Percentiles rank a stretch among this genome's conserved stretches.
Conservation (phyloP, 2,113 vertebrate genomes). For the Peromyscus californicus region DNA sequence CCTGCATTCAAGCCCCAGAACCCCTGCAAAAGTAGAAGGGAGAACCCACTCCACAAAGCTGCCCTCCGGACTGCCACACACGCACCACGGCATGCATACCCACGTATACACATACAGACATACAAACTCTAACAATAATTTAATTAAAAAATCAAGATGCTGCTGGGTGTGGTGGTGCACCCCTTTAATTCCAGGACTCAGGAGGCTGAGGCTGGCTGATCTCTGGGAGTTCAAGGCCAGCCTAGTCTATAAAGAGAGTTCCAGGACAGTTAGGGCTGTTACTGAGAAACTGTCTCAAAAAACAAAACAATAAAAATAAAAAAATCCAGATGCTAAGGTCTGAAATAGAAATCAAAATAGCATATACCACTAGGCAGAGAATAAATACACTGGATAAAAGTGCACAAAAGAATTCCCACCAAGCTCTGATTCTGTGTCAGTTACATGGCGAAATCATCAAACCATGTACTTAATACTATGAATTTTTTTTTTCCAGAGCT, state of each 20-base stretch:
- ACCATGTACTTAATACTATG: neutral
- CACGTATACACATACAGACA: no score
- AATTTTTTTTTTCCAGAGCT: no score
- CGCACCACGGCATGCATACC: no score
- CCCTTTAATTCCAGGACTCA: no score
- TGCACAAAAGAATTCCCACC: neutral
- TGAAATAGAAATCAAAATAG: constrained; percentile 50
- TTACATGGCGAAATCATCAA: constrained; percentile 38
- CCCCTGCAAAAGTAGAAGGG: neutral
- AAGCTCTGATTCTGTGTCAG: neutral
- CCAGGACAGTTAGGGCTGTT: no score
- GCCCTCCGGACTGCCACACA: neutral
- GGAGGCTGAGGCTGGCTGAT: no score
- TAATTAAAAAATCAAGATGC: no score
- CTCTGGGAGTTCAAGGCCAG: no score
- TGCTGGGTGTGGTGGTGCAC: no score
- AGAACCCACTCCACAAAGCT: neutral
- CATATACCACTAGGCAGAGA: neutral
- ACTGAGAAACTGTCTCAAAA: neutral
- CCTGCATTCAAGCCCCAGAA: neutral
- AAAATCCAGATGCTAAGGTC: neutral
- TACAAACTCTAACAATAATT: no score
- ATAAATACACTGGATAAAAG: neutral
- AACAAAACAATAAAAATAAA: neutral
- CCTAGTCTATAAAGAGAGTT: no score